Evolutionary conservation across 2,888 invertebrate species (phyloP), one percentile per base, ranked within the genome.

Genomic region (Anoncus sp.): DNA sequence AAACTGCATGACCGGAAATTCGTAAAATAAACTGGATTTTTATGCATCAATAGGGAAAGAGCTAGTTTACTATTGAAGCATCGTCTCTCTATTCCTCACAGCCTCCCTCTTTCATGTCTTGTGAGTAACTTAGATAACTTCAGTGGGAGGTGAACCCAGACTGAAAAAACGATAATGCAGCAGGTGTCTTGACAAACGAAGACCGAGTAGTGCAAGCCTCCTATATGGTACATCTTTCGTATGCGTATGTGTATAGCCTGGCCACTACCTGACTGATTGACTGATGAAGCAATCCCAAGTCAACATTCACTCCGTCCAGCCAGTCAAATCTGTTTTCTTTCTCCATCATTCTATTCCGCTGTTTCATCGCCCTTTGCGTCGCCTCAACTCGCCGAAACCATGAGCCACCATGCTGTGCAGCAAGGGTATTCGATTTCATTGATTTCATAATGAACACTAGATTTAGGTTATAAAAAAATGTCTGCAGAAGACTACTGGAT

Each of bases 221-320:
- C 85, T 85, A 88, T 84, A 85, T 53, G 67, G 22, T 59, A 45
- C 57, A n/a, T 72, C 67, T 55, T 43, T 63, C 40, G 40, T 55
- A 38, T 45, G 27, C 63, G 72, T 72, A 65, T 77, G 38, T 79
- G 55, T 77, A 73, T 63, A 75, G 70, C 55, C 73, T 83, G 86
- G n/a, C 84, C 55, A 78, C 88, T 89, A 89, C 89, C 89, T 90
- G 90, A 88, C 89, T 89, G 90, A 90, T 91, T 90, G 90, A 91
- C 90, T 86, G 91, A 91, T 90, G 91, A 89, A 87, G 84, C 87
- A 87, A 90, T 90, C 90, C 91, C 88, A 90, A 90, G 90, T 91
- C 90, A 90, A 90, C 90, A 90, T 90, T 89, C 89, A 87, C 88
- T 90, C 87, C 88, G 90, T 90, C n/a, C 91, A 90, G 86, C 76